Evolutionary conservation across 1,140 invertebrate species (phyloP).

Genomic region (Homarus americanus): DNA sequence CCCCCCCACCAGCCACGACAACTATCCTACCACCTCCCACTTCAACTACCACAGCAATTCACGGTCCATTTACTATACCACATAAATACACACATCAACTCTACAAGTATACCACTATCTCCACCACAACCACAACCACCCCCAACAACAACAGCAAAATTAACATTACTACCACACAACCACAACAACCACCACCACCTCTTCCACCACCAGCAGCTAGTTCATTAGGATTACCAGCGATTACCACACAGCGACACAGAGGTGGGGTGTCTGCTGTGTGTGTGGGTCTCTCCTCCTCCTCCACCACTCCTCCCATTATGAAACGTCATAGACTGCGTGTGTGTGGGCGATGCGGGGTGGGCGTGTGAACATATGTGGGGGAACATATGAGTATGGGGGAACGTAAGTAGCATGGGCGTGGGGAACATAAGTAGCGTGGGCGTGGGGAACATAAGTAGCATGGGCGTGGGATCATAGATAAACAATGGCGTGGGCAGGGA

Average conservation of each 20-base stretch:
- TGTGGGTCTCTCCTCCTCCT: slow-evolving; percentile 18
- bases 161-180: no score
- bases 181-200: background rate
- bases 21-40: no score
- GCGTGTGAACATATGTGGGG: background rate
- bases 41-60: no score
- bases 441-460: no score
- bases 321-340: background rate
- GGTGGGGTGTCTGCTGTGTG: background rate
- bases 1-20: no score
- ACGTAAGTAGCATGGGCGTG: no score
- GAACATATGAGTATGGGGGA: no score
- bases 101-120: background rate
- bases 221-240: slow-evolving; percentile 65
- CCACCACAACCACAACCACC: background rate
- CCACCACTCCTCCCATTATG: slow-evolving; percentile 14
- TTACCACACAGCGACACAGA: slow-evolving; percentile 41
- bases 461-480: no score
- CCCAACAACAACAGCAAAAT: slow-evolving; percentile 23
- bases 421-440: no score
- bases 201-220: background rate
- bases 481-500: no score
- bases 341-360: background rate
- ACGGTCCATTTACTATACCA: no score
- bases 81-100: background rate